Conservation (phyloP, 2,797 vertebrate genomes). For the Acanthiza pusilla region DNA sequence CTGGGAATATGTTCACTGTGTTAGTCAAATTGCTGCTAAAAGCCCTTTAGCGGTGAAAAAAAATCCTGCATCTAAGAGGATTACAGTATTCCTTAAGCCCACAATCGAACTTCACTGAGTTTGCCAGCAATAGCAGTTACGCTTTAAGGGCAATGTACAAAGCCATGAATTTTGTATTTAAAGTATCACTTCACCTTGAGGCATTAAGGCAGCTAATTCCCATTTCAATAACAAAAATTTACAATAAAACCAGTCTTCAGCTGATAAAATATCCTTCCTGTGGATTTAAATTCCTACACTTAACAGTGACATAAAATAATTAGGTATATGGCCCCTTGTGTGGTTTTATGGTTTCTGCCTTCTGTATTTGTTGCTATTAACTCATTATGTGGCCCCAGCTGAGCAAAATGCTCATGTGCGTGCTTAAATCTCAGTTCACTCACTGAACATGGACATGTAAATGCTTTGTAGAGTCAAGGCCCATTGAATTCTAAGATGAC, state of each 20-base stretch:
- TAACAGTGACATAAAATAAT: background rate
- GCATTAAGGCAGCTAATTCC: background rate
- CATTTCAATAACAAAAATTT: constrained; percentile 9
- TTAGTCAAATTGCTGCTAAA: constrained; percentile 3
- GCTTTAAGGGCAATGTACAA: background rate
- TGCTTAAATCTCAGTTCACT: background rate
- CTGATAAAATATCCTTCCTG: background rate
- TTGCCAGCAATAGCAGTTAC: background rate
- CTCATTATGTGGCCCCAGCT: background rate
- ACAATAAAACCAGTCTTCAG: background rate
- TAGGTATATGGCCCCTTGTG: background rate
- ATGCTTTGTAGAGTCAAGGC: background rate
- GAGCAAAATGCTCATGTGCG: background rate
- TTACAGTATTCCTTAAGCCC: background rate
- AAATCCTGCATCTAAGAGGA: background rate
- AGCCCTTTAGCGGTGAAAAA: background rate
- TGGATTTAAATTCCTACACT: background rate
- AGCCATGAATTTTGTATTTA: background rate
- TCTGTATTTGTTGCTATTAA: background rate
- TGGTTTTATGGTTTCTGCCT: background rate
- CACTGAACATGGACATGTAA: background rate
- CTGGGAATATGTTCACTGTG: background rate
- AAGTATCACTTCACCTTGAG: background rate
- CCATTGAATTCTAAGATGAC: background rate
- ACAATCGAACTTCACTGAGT: background rate